Evolutionary conservation across 2,888 invertebrate genomes (phyloP).

Genomic region (Ommatoiulus sabulosus): DNA sequence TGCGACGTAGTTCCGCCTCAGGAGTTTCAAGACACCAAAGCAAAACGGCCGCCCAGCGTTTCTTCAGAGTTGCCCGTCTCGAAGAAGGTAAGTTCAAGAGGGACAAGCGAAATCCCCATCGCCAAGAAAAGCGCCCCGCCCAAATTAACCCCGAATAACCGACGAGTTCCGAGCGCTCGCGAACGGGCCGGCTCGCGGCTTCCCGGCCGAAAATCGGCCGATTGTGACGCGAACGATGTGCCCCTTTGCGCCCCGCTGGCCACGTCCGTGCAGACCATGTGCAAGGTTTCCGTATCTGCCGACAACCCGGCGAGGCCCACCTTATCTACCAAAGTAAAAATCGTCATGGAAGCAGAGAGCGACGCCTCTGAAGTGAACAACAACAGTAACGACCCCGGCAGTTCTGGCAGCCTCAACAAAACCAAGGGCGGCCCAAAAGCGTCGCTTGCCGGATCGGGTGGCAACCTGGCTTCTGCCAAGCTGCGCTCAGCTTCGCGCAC

Average conservation of each 20-base stretch:
- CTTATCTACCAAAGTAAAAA: conserved; percentile 55
- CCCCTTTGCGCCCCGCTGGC: background rate
- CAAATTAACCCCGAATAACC: background rate
- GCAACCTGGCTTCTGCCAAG: background rate
- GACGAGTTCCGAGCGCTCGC: background rate
- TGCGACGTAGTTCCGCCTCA: background rate
- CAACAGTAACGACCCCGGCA: background rate
- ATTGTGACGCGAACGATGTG: background rate
- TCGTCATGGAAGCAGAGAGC: conserved; percentile 45
- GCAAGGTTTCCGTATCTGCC: conserved; percentile 56
- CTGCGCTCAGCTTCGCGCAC: background rate
- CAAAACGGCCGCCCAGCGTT: background rate
- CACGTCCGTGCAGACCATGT: conserved; percentile 49
- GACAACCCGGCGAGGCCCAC: conserved; percentile 55
- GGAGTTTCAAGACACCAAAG: background rate
- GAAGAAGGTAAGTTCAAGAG: conserved; percentile 36
- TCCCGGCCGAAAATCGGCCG: background rate
- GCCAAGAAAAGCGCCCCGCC: conserved; percentile 1
- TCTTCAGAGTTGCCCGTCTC: background rate
- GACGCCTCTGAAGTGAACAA: background rate
- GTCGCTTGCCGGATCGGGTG: background rate
- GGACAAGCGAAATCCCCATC: background rate
- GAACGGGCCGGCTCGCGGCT: background rate
- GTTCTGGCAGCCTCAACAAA: background rate
- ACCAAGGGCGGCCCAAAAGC: background rate